Base-by-base conservation (phyloP, 1,140 invertebrate species). In the Drosophila triauraria region DNA sequence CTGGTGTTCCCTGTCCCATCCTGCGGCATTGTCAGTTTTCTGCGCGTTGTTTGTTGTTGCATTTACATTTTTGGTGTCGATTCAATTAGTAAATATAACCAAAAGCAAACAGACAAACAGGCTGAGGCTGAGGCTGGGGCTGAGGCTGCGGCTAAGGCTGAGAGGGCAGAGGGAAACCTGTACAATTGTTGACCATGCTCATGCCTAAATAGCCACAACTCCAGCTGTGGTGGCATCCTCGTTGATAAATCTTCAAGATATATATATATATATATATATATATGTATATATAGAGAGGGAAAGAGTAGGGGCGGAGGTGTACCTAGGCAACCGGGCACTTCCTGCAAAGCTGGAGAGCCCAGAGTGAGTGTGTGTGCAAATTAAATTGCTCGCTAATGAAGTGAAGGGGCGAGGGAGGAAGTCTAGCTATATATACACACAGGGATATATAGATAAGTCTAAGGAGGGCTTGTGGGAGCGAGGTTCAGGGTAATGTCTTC, bases 51-150 rank as follows among this genome's bases (percentile, higher is more conserved):
- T 82, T 90, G 81, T 90, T 91, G 90, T 84, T 86, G 85, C 82
- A 83, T 86, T 90, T 90, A 91, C 91, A 90, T 91, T 91, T 91
- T 92, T 92, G 91, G 91, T 92, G 91, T 92, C 91, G 91, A 92
- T 92, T 92, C 91, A 92, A 92, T 92, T 92, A 92, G 91, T 91
- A 92, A 92, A 92, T 92, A 92, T 92, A 91, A 92, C 78, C 86
- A 91, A 91, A 91, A 88, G 84, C 81, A 88, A 91, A 91, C 88
- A 82, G 72, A 87, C 80, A 83, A 75, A 85, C 86, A 82, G 69
- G 75, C 70, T 38, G 43, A 47, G 32, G 46, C 58, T 7, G 43
- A 60, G 48, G 56, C 20, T 48, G 68, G 54, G 48, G 56, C 20
- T 48, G 68, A 5, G 38, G 61, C 2, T 38, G 38, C 64, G 46